Evolutionary conservation across 2,888 invertebrate genomes (phyloP).

Genomic region (Oscheius sp.): DNA sequence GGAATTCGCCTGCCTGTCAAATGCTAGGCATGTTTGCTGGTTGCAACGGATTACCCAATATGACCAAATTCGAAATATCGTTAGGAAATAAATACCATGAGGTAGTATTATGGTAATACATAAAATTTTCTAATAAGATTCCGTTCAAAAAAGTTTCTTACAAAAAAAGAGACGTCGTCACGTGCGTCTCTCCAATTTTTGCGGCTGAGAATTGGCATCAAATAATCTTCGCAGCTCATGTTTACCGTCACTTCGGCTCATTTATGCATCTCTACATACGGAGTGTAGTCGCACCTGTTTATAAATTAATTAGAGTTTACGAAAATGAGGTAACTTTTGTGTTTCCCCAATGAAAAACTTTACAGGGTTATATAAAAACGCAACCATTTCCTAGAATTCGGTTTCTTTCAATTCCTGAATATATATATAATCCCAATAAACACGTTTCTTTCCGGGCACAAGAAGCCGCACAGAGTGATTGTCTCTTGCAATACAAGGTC

Average conservation of each 20-base stretch:
- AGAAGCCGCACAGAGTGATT: constrained; percentile 55
- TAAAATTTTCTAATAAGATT: too few relatives aligned
- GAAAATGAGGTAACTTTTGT: constrained; percentile 23
- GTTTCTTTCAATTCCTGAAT: constrained; percentile 40
- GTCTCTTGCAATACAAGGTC: constrained; percentile 53
- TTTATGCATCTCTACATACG: constrained; percentile 52
- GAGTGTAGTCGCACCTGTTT: constrained; percentile 41
- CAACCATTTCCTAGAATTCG: constrained; percentile 45
- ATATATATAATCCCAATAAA: constrained; percentile 53
- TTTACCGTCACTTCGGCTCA: constrained; percentile 46
- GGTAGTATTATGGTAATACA: too few relatives aligned
- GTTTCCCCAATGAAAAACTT: neutral
- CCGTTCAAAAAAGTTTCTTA: constrained; percentile 39
- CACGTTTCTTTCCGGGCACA: constrained; percentile 56
- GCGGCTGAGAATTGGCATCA: constrained; percentile 55
- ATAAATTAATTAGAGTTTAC: constrained; percentile 21
- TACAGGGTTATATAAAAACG: constrained; percentile 15
- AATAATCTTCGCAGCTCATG: constrained; percentile 44
- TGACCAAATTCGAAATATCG: neutral
- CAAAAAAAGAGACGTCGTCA: constrained; percentile 44
- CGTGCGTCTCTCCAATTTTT: constrained; percentile 55
- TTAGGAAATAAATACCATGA: neutral
- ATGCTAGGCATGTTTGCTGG: neutral
- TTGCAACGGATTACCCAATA: neutral
- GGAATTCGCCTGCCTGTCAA: neutral